Evolutionary conservation across 2,797 vertebrate species (phyloP), one percentile per base, ranked within the genome.

Genomic region (Lacerta viridis): DNA sequence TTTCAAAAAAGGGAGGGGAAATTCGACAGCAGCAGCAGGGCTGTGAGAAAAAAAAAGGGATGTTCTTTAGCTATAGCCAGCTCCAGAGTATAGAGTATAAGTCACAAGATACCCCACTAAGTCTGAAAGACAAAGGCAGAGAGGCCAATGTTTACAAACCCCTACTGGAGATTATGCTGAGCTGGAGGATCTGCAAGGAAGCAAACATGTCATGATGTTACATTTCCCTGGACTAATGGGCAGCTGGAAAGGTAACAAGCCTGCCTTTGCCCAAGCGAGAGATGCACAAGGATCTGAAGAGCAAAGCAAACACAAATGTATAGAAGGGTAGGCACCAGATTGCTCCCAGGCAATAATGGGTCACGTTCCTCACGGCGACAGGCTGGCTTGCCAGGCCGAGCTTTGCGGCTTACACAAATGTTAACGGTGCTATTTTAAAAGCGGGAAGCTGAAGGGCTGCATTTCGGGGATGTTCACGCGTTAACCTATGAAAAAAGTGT

Each of bases 181-280:
- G 66, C 79, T 91, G 61, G 46, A 27, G 20, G 20, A 59, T 39
- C 84, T 59, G 87, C 84, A 66, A 80, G 71, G 88, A 69, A 86
- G 41, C 39, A 91, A 83, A 69, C 50, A 55, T 0, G 80, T 64
- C 46, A 36, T 17, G 64, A n/a, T 72, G 1, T 36, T 81, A 64
- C 68, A 27, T 59, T 68, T 85, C 85, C 64, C 36, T 13, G 80
- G 85, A 3, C 20, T 27, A 64, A 69, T 46, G 88, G 89, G 74
- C 72, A 11, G 0, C 18, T 79, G 66, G 69, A 23, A 88, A 75
- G 81, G 64, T 0, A 81, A 72, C 0, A 1, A 88, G 74, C 41
- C 88, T 64, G 23, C 41, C 50, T 71, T 90, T 88, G 50, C 83
- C 87, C 80, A 43, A 71, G 76, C 39, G 77, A 84, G 89, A 0